These are phyloP conservation scores for Tetrapedia diversipes DNA, from an alignment of 2,888 invertebrate species.

Conservation along the genomic window DNA sequence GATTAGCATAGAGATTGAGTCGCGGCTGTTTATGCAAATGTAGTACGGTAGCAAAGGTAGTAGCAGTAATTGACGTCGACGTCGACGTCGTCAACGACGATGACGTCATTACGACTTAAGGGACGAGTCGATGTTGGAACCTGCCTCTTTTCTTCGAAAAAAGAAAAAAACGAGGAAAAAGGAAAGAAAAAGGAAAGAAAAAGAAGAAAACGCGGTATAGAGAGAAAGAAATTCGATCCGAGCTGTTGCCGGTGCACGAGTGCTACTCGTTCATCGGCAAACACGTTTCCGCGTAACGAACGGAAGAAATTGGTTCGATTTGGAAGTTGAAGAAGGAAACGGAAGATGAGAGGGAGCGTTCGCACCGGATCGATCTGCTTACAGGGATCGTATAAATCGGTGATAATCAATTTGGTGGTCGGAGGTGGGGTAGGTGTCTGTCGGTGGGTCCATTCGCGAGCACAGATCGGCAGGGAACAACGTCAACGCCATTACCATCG, in stretches of 20 bases:
- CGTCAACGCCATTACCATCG: constrained; percentile 69
- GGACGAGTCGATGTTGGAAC: constrained; percentile 11
- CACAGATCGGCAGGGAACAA: constrained; percentile 65
- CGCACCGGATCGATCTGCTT: constrained; percentile 69
- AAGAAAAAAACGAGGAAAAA: background rate
- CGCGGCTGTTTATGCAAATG: constrained; percentile 81
- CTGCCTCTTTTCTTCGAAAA: background rate
- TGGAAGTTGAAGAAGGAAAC: too few species aligned
- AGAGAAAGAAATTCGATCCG: too few species aligned
- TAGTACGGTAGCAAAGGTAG: constrained; percentile 60
- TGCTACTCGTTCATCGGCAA: too few species aligned
- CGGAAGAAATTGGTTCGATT: too few species aligned
- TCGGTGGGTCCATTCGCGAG: constrained; percentile 64
- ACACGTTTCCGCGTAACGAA: too few species aligned
- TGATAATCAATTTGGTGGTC: constrained; percentile 74
- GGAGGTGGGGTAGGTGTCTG: constrained; percentile 62
- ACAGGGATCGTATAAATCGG: constrained; percentile 73
- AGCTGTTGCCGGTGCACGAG: too few species aligned
- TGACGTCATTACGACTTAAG: constrained; percentile 47
- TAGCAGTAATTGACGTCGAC: constrained; percentile 66
- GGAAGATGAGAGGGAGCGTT: too few species aligned
- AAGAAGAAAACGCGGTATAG: too few species aligned
- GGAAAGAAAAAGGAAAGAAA: constrained; percentile 65
- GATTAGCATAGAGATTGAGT: constrained; percentile 82
- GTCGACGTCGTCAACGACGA: constrained; percentile 55